Evolutionary conservation across 2,797 vertebrate genomes (phyloP).

Genomic region (Gallirallus australis): DNA sequence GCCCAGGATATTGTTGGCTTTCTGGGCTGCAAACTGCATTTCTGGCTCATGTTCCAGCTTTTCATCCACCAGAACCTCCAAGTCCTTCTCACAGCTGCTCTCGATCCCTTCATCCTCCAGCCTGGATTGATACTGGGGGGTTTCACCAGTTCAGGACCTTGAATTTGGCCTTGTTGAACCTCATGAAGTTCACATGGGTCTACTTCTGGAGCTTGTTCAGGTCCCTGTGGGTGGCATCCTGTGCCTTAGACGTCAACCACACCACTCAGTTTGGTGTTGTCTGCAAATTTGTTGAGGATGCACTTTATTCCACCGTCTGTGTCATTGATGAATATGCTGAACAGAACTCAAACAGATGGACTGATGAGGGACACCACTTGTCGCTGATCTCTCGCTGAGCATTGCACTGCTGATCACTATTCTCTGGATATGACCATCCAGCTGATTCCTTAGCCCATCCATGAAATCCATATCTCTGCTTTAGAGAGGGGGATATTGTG

Average conservation of each 20-base stretch:
- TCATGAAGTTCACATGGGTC: not conserved
- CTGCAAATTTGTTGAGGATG: not conserved
- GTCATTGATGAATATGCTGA: not conserved
- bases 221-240: not conserved
- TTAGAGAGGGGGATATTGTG: not conserved
- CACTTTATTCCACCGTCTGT: not conserved
- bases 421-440: not conserved
- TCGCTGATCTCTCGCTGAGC: not conserved
- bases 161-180: not conserved
- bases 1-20: not conserved
- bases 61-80: not conserved
- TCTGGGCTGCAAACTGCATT: not conserved
- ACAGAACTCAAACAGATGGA: fast-evolving
- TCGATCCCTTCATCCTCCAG: not conserved
- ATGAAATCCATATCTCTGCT: fast-evolving
- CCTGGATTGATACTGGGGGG: fast-evolving
- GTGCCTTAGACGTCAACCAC: fast-evolving
- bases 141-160: fast-evolving
- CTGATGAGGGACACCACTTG: too few species aligned
- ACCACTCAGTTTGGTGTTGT: not conserved
- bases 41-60: not conserved
- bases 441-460: not conserved
- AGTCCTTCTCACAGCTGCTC: not conserved
- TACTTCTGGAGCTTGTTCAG: not conserved
- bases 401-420: fast-evolving